Percentiles rank a stretch among this genome's conserved stretches.
These are phyloP conservation scores for Nesoenas mayeri DNA, from an alignment of 2,113 vertebrate species.

Conservation along the genomic window DNA sequence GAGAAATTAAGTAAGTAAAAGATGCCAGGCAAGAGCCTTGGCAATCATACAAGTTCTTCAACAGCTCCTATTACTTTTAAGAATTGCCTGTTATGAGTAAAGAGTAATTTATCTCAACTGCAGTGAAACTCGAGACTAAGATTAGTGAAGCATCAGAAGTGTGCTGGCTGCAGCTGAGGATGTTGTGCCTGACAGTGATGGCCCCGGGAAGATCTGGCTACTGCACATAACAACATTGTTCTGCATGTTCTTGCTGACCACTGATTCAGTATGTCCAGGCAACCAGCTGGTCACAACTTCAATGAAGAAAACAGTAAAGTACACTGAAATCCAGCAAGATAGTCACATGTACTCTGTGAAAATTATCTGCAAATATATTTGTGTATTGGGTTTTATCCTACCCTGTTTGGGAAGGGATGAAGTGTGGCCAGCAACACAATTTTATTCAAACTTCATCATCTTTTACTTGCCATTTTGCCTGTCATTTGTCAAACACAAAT, in stretches of 20 bases:
- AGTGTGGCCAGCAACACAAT: background rate
- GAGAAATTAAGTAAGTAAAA: background rate
- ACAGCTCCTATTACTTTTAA: background rate
- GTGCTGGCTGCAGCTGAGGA: background rate
- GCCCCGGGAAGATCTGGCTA: fast-evolving
- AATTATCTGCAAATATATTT: background rate
- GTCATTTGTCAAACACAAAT: background rate
- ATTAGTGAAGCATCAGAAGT: background rate
- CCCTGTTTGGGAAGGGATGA: background rate
- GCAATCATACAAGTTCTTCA: background rate
- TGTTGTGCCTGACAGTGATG: too few relatives aligned
- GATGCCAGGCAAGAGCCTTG: background rate
- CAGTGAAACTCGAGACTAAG: background rate
- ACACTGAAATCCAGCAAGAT: background rate
- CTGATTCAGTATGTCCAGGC: background rate
- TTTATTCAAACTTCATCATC: background rate
- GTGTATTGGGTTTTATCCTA: background rate
- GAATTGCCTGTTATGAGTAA: background rate
- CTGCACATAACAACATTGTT: fast-evolving
- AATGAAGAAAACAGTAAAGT: background rate
- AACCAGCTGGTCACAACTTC: background rate
- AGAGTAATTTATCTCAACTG: background rate
- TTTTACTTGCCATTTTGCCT: background rate
- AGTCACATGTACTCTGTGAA: background rate
- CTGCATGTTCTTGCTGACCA: fast-evolving